These are phyloP conservation scores for Urophycis tenuis DNA, from an alignment of 2,797 vertebrate species.

Conservation along the genomic window DNA sequence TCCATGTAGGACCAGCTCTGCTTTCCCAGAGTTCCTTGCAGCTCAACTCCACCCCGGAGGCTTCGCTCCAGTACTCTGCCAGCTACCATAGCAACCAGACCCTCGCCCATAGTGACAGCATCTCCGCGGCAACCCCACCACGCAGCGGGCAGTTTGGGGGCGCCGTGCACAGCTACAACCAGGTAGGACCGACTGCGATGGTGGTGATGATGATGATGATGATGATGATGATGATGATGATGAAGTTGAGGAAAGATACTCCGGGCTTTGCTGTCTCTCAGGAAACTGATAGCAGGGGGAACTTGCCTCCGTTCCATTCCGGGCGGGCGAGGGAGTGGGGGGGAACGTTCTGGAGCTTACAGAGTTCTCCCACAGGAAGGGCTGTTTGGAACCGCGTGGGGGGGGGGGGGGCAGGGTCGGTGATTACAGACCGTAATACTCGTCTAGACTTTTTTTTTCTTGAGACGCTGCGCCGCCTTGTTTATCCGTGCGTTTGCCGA, in stretches of 20 bases:
- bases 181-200: slow-evolving; percentile 73
- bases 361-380: slow-evolving; percentile 1
- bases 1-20: slow-evolving; percentile 82
- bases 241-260: not conserved
- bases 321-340: not conserved
- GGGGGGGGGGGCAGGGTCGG: not conserved
- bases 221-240: not conserved
- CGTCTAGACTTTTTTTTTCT: not conserved
- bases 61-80: slow-evolving; percentile 96
- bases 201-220: slow-evolving; percentile 7
- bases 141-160: slow-evolving; percentile 82
- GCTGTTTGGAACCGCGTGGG: not conserved
- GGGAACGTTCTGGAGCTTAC: not conserved
- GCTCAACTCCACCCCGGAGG: slow-evolving; percentile 96
- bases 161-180: slow-evolving; percentile 91
- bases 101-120: slow-evolving; percentile 86
- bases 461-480: not conserved
- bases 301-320: not conserved
- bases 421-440: not conserved
- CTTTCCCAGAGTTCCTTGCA: slow-evolving; percentile 98
- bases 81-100: slow-evolving; percentile 99
- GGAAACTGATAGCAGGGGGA: not conserved
- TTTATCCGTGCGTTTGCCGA: not conserved
- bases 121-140: slow-evolving; percentile 74
- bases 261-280: not conserved